These are phyloP conservation scores for Camponotus floridanus DNA, from an alignment of 1,140 invertebrate genomes.

Conservation along the genomic window DNA sequence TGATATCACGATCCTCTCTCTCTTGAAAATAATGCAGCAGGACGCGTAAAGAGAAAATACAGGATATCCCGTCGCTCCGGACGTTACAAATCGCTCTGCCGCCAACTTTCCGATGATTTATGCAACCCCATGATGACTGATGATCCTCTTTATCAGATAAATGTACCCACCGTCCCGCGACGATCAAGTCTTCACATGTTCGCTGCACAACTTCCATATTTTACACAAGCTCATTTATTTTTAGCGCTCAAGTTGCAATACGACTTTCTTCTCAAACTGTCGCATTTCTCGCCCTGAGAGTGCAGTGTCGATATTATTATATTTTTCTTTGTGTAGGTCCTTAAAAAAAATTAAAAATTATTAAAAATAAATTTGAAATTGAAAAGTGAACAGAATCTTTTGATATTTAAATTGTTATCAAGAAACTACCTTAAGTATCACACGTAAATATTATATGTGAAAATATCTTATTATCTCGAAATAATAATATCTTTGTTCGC, in stretches of 20 bases:
- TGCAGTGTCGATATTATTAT: background rate
- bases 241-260: conserved; percentile 15
- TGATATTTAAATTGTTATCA: background rate
- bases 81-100: conserved; percentile 52
- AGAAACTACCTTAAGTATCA: background rate
- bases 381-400: background rate
- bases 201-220: conserved; percentile 45
- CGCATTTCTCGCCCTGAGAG: background rate
- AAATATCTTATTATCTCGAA: background rate
- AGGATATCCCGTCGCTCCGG: background rate
- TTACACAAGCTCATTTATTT: conserved; percentile 32
- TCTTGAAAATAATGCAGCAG: conserved; percentile 24
- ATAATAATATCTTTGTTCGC: conserved; percentile 9
- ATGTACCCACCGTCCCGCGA: conserved; percentile 38
- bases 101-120: conserved; percentile 56
- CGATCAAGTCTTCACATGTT: conserved; percentile 50
- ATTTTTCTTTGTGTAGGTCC: background rate
- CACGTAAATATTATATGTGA: too few relatives aligned
- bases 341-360: background rate
- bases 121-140: conserved; percentile 53
- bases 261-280: background rate
- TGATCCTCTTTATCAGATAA: conserved; percentile 58
- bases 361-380: background rate
- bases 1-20: background rate
- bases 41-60: conserved; percentile 5